Evolutionary conservation across 2,113 vertebrate species (phyloP).

Genomic region (Daphoenositta chrysoptera): DNA sequence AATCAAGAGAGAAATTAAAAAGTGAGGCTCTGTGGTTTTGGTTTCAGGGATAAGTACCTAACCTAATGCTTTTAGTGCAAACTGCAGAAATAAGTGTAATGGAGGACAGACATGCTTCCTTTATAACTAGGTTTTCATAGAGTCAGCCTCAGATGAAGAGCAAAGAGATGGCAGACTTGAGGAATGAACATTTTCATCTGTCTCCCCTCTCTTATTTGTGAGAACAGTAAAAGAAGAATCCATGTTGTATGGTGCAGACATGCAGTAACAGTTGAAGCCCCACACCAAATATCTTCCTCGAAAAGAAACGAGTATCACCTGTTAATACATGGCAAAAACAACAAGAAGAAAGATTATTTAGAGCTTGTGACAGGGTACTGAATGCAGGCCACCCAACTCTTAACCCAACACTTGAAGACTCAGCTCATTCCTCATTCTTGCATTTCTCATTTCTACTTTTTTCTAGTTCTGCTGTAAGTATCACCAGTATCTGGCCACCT

Average conservation of each 20-base stretch:
- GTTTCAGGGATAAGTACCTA: background rate
- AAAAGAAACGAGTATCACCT: background rate
- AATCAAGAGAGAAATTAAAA: background rate
- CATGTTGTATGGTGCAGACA: background rate
- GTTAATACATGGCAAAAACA: background rate
- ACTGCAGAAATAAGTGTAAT: background rate
- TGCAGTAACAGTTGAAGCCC: background rate
- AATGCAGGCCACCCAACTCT: background rate
- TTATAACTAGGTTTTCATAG: background rate
- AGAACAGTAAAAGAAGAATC: background rate
- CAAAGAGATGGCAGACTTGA: background rate
- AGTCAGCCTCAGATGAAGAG: background rate
- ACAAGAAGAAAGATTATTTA: background rate
- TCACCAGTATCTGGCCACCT: background rate
- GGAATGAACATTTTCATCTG: background rate
- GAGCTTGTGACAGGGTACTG: background rate
- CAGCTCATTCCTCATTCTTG: background rate
- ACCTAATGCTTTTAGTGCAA: background rate
- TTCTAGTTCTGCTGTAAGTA: background rate
- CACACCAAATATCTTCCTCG: background rate
- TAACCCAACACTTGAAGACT: background rate
- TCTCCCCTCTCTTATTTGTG: background rate
- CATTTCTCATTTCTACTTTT: background rate
- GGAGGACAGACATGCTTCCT: background rate
- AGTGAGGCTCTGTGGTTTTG: background rate